These are phyloP conservation scores for Gymnoscopelus microlampas DNA, from an alignment of 2,797 vertebrate genomes.

Conservation along the genomic window DNA sequence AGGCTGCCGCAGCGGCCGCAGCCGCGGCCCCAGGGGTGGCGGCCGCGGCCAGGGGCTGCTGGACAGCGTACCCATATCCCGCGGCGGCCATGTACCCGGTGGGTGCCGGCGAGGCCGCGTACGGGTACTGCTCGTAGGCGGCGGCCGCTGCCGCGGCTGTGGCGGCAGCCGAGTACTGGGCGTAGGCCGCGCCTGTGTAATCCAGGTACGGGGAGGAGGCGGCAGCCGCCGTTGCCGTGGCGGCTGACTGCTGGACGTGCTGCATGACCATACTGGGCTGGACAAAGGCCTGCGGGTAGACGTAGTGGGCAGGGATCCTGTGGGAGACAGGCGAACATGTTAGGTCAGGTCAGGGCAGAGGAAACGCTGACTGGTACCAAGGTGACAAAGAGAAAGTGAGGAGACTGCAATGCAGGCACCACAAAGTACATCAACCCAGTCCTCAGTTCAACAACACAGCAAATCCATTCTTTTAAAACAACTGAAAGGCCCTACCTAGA, in stretches of 20 bases:
- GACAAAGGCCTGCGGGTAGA: conserved; percentile 96
- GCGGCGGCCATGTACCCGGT: conserved; percentile 91
- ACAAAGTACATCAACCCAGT: conserved; percentile 87
- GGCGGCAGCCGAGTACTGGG: conserved; percentile 88
- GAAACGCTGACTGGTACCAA: conserved; percentile 51
- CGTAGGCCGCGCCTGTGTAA: conserved; percentile 93
- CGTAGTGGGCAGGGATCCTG: conserved; percentile 97
- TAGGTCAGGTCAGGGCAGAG: conserved; percentile 46
- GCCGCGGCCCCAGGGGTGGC: conserved; percentile 89
- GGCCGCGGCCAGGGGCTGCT: conserved; percentile 91
- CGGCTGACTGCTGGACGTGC: conserved; percentile 87
- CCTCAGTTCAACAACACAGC: conserved; percentile 95
- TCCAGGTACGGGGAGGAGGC: conserved; percentile 95
- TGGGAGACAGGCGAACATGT: conserved; percentile 69
- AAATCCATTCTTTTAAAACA: conserved; percentile 91
- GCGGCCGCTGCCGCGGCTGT: conserved; percentile 87
- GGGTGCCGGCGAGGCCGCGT: conserved; percentile 91
- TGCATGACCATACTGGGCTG: conserved; percentile 95
- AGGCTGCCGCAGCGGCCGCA: conserved; percentile 82
- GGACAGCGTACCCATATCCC: conserved; percentile 93
- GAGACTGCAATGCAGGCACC: conserved; percentile 88
- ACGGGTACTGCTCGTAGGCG: conserved; percentile 96
- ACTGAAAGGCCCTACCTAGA: conserved; percentile 73
- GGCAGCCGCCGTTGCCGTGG: conserved; percentile 82
- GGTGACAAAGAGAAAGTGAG: conserved; percentile 57